Evolutionary conservation across 2,888 invertebrate species (phyloP), one percentile per base, ranked within the genome.

Genomic region (Gasteruption jaculator): DNA sequence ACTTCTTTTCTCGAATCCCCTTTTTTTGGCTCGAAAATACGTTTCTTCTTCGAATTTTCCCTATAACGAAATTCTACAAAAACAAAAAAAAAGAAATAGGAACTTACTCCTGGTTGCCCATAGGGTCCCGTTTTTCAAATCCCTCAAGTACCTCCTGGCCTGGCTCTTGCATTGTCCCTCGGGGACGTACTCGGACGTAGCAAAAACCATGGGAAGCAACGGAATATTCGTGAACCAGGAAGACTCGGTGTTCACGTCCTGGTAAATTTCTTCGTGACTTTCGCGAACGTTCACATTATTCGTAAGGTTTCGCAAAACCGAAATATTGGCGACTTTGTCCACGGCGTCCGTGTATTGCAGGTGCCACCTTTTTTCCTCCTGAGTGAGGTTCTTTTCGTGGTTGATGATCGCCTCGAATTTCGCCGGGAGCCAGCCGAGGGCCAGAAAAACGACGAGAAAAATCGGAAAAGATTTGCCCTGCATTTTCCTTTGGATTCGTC

Each of bases 91-190:
- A 27, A 11, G 10, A 12, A 15, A 30, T 8, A 18, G 10, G 4
- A 10, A 50, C 61, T 63, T 45, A 65, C 65, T 65, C 41, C 58
- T 56, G 26, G 50, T 47, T 2, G 65, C 65, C 65, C 65, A 65
- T 3, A 61, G 42, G 1, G 57, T 59, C 18, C 61, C 61, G 41
- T 62, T 63, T 11, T 32, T 40, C 36, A 65, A 47, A 11, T 53
- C 56, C 10, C 47, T 37, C 31, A 58, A 39, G 38, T 61, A 65
- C 18, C 50, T 39, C n/a, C 39, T 43, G 2, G 56, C 49, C 24
- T 62, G 58, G 5, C 38, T 42, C 41, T 52, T 61, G 48, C 65
- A 65, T n/a, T 45, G 34, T 12, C 59, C 59, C 14, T 61, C 53
- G 11, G 57, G 52, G 7, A 61, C 32, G 1, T 49, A 49, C 1